Evolutionary conservation across 2,113 vertebrate genomes (phyloP), one percentile per base, ranked within the genome.

Genomic region (Ceyx cyanopectus): DNA sequence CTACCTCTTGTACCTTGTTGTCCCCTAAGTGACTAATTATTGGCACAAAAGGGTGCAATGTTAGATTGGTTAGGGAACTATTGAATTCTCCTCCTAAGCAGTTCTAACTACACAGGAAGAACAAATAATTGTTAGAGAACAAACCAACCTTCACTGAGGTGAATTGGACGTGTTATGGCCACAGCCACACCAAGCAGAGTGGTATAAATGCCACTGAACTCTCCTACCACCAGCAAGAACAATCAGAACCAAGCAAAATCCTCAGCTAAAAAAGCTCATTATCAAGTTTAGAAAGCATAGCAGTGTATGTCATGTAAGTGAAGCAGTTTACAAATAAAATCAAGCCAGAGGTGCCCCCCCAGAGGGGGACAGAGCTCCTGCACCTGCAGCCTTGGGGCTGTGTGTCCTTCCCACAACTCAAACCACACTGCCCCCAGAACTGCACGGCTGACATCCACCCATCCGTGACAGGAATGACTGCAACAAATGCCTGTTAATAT

Each of bases 401-500:
- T 43, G 3, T 3, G 67, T 85, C 90, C 32, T 94, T 83, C 85
- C 84, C 27, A 51, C 95, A 95, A 96, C 74, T 78, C 91, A 96
- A 78, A 81, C 76, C 84, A 22, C 58, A 75, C 78, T 82, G 57
- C 37, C 89, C 34, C 12, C 87, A 76, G 84, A 87, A 97, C 98
- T 95, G 98, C 96, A 90, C 27, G 3, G 95, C 93, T 95, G 95
- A 94, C 65, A 92, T 91, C 79, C 89, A 88, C 83, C 85, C 88
- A 76, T 22, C 56, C 32, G 46, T 90, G 92, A 97, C 95, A 97
- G 94, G 95, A 97, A 97, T 97, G 73, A 97, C 95, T 96, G 91
- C 77, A 94, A 95, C 77, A 96, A 96, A 97, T 96, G 85, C 94
- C 93, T 96, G 91, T 97, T 97, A 95, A 90, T 94, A 97, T 97